phyloP scores from a whole-genome alignment of 1,140 invertebrate genomes.

The Oryzaephilus surinamensis region DNA sequence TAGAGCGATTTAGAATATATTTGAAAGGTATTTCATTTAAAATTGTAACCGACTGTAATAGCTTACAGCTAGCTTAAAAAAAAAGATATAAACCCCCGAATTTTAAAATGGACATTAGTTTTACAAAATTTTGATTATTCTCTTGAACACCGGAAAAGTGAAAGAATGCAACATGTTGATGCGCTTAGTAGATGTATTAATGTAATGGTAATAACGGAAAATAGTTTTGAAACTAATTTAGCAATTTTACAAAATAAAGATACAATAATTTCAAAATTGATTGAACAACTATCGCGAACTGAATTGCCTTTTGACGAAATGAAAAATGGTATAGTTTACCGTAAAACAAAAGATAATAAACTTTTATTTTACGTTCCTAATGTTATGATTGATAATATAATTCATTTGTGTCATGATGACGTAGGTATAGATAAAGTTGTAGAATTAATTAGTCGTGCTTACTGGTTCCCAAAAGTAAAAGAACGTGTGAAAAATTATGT shows the following conservation, averaged over 20 bases:
- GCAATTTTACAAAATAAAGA: conserved; percentile 3
- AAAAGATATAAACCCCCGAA: conserved; percentile 21
- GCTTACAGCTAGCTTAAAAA: conserved; percentile 20
- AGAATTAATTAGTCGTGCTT: conserved; percentile 12
- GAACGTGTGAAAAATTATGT: conserved; percentile 12
- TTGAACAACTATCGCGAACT: neutral
- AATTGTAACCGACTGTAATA: conserved; percentile 30
- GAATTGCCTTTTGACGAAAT: conserved; percentile 8
- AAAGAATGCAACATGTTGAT: conserved; percentile 27
- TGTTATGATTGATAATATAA: conserved; percentile 9
- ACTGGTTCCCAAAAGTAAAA: conserved; percentile 18
- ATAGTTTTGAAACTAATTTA: conserved; percentile 8
- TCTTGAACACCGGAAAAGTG: conserved; percentile 21
- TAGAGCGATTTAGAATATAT: conserved; percentile 36
- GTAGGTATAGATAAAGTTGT: conserved; percentile 10
- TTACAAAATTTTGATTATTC: conserved; percentile 21
- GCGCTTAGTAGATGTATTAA: conserved; percentile 21
- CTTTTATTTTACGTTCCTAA: conserved; percentile 14
- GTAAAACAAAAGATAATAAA: conserved; percentile 3
- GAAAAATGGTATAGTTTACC: conserved; percentile 11
- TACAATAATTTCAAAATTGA: conserved; percentile 4
- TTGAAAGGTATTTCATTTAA: conserved; percentile 35
- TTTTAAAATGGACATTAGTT: conserved; percentile 17
- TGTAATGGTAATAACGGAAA: conserved; percentile 7
- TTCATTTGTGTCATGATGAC: conserved; percentile 11